Conservation (phyloP, 2,888 invertebrate species). For the Diogma glabrata region DNA sequence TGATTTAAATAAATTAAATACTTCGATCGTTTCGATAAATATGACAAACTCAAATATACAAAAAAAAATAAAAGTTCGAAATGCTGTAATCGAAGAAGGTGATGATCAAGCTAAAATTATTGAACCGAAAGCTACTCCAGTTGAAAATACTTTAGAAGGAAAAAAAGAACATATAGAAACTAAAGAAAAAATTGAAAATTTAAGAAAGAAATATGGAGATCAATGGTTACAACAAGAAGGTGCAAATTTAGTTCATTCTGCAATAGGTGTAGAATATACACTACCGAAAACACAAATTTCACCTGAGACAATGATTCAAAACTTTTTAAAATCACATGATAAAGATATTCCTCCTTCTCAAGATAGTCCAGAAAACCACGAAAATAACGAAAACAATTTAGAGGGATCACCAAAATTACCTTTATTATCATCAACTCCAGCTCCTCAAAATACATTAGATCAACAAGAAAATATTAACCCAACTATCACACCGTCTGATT, state of each 20-base stretch:
- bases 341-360: too few species aligned
- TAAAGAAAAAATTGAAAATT: conserved; percentile 44
- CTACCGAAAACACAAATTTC: conserved; percentile 1
- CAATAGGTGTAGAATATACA: conserved; percentile 36
- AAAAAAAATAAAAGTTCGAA: conserved; percentile 31
- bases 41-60: conserved; percentile 14
- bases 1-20: not conserved
- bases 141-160: conserved; percentile 20
- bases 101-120: conserved; percentile 17
- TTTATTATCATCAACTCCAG: not conserved
- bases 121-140: conserved; percentile 7
- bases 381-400: too few species aligned
- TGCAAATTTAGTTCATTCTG: conserved; percentile 42
- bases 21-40: too few species aligned
- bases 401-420: too few species aligned
- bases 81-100: conserved; percentile 35
- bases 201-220: conserved; percentile 46
- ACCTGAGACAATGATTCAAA: not conserved
- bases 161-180: conserved; percentile 43
- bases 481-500: not conserved
- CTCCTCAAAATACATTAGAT: not conserved
- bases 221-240: conserved; percentile 47
- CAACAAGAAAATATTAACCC: not conserved
- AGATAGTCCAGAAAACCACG: not conserved
- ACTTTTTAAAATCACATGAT: too few species aligned